Conservation (phyloP, 2,888 invertebrate species). For the Anorthoa munda region DNA sequence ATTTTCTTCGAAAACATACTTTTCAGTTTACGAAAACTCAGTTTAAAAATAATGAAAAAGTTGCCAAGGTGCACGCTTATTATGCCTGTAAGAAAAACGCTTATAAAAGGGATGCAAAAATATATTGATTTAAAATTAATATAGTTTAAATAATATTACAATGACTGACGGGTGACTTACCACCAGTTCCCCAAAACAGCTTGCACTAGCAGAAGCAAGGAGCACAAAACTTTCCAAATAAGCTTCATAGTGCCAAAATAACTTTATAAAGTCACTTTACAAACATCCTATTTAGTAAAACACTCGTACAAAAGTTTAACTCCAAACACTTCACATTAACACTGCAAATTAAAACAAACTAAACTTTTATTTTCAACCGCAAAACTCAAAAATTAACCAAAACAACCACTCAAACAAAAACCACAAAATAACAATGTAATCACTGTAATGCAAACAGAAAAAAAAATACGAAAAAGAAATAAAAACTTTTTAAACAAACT, state of each 20-base stretch:
- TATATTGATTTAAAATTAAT: neutral
- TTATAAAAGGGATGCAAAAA: neutral
- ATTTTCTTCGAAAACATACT: neutral
- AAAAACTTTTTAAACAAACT: slow-evolving; percentile 82
- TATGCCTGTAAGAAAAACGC: neutral
- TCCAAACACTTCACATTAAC: slow-evolving; percentile 75
- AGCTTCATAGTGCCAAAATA: slow-evolving; percentile 84
- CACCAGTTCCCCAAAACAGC: slow-evolving; percentile 87
- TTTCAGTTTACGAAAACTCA: neutral
- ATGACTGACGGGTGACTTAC: slow-evolving; percentile 76
- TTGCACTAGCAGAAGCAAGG: slow-evolving; percentile 81
- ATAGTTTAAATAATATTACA: neutral
- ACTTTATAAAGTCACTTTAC: slow-evolving; percentile 73
- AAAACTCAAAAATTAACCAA: slow-evolving; percentile 73
- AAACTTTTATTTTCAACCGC: slow-evolving; percentile 69
- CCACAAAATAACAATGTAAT: slow-evolving; percentile 82
- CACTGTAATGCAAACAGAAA: slow-evolving; percentile 77
- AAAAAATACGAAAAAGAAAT: slow-evolving; percentile 68
- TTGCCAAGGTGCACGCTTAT: too few species aligned
- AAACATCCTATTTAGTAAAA: slow-evolving; percentile 72
- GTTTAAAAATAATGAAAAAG: neutral
- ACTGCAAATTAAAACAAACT: slow-evolving; percentile 72
- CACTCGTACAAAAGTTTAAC: slow-evolving; percentile 74
- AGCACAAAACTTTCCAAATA: slow-evolving; percentile 85
- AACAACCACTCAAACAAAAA: slow-evolving; percentile 78